Percentiles rank a stretch among this genome's conserved stretches.
These are phyloP conservation scores for Uria aalge DNA, from an alignment of 2,113 vertebrate species.

Conservation along the genomic window DNA sequence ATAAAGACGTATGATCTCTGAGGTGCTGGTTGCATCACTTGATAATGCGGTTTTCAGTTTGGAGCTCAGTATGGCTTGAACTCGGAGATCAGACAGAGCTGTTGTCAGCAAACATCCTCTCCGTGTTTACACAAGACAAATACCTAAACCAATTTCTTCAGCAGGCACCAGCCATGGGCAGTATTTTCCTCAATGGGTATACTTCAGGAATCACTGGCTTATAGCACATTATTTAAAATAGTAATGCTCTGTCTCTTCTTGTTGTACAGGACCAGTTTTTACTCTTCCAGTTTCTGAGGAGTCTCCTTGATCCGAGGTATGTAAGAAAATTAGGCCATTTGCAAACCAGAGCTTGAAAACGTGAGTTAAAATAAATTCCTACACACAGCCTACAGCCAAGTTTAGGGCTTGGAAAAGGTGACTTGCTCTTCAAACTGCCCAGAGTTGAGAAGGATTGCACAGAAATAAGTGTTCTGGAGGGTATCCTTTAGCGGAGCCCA, in stretches of 20 bases:
- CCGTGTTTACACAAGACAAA: not conserved
- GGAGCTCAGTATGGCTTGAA: not conserved
- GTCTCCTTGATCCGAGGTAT: conserved; percentile 88
- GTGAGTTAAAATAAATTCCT: not conserved
- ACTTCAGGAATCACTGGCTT: not conserved
- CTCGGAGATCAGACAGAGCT: not conserved
- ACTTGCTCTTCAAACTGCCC: not conserved
- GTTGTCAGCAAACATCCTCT: not conserved
- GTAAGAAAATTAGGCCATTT: not conserved
- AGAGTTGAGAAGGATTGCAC: not conserved
- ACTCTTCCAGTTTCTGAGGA: conserved; percentile 87
- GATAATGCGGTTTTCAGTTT: not conserved
- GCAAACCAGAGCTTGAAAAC: not conserved
- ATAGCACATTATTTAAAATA: not conserved
- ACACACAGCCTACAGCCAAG: not conserved
- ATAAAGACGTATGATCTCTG: not conserved
- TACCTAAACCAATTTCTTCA: not conserved
- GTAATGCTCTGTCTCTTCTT: not conserved
- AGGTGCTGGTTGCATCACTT: not conserved
- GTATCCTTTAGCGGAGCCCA: not conserved
- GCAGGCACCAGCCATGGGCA: not conserved
- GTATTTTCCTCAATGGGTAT: not conserved
- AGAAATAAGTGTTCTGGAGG: not conserved
- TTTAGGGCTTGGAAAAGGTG: not conserved
- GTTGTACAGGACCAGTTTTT: conserved; percentile 80